Evolutionary conservation across 1,140 invertebrate species (phyloP), one percentile per base, ranked within the genome.

Genomic region (Drosophila malerkotliana): DNA sequence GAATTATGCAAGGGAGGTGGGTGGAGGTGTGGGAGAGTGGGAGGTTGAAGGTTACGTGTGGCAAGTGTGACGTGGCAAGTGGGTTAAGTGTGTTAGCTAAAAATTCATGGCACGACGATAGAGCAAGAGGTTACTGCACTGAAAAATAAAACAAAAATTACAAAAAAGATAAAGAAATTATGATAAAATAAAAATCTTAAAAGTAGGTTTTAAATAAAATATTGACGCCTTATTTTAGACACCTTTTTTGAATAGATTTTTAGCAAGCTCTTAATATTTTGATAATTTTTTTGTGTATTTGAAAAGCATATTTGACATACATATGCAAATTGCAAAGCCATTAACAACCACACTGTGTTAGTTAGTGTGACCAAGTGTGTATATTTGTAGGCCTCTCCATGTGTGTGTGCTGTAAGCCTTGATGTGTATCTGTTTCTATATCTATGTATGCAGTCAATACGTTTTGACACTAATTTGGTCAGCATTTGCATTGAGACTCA

Each of bases 391-490:
- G 64, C 51, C 15, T 24, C 6, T 56, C 28, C 14, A 1, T 57
- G 10, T 54, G 48, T 44, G 6, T 58, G 18, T 18, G 18, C 5
- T 14, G 6, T 41, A 6, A 14, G 39, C 10, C 1, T 41, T 14
- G 56, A 34, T 18, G 21, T 47, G 12, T 26, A 15, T 61, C 26
- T 28, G 26, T 28, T 7, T 28, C 26, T 28, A 28, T 28, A 28
- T 61, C n/a, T 71, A 3, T 34, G 58, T 39, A 12, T 64, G 53
- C 72, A 87, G 79, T 87, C 82, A 87, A 87, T 85, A 87, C 73
- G 69, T 87, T 87, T 75, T 87, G 81, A 85, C 81, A 85, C 78
- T 85, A 85, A 85, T 85, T 85, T 87, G 78, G 81, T 72, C 68
- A 74, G 69, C 68, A 77, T 85, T 85, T 84, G 79, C 79, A 84